Evolutionary conservation across 2,888 invertebrate species (phyloP).

Genomic region (Deilephila porcellus): DNA sequence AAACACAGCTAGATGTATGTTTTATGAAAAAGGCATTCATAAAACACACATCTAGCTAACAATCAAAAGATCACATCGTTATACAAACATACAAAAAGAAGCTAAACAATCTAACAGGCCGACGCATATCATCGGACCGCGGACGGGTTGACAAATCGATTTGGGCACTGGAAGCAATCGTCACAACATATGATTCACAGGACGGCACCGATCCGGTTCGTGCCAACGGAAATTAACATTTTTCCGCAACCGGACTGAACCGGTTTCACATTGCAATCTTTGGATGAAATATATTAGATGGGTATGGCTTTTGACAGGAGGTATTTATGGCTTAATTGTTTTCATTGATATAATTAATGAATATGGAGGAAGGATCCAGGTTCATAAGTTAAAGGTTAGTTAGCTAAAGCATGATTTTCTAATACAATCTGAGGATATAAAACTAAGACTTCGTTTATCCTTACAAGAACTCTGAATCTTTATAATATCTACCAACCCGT

Average conservation of each 20-base stretch:
- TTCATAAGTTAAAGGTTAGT: no score
- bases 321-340: background rate
- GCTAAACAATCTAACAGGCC: conserved; percentile 4
- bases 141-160: conserved; percentile 37
- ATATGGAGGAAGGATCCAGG: no score
- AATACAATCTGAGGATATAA: no score
- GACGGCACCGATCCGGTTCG: conserved; percentile 32
- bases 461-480: no score
- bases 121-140: conserved; percentile 29
- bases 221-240: conserved; percentile 46
- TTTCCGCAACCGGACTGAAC: conserved; percentile 31
- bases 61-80: background rate
- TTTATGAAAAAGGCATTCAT: no score
- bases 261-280: conserved; percentile 17
- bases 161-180: conserved; percentile 41
- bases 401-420: no score
- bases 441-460: no score
- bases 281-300: conserved; percentile 14
- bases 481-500: no score
- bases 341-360: background rate
- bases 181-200: conserved; percentile 35
- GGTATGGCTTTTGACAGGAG: background rate
- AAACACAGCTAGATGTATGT: background rate
- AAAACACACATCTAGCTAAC: background rate
- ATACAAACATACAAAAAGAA: background rate